Base-by-base conservation (phyloP, 1,140 invertebrate species). In the Nylanderia fulva region DNA sequence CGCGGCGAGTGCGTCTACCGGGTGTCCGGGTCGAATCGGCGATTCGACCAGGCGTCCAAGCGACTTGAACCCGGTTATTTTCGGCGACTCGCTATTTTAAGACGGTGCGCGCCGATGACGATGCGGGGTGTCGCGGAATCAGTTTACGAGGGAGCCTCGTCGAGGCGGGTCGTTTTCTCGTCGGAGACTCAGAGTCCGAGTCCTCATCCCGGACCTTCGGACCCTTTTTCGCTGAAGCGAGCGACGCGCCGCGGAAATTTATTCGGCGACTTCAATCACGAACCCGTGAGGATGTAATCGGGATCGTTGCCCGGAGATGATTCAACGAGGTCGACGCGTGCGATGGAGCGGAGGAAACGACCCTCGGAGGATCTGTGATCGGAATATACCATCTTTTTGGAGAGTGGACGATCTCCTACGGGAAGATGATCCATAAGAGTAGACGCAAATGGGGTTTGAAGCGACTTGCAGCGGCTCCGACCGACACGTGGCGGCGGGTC, bases 81-180 rank as follows among this genome's bases (percentile, higher is more conserved):
- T 92, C 91, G 86, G 91, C 29, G 76, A 29, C 56, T 68, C 83
- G 90, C 91, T 93, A 93, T 93, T 93, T 92, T 90, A 85, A 86
- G 89, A 92, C 86, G 88, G 90, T 89, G 63, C 45, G 87, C 91
- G 88, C 88, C 92, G 92, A 33, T 18, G 45, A 48, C 89, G 45
- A 85, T 82, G 90, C 85, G 89, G 64, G 90, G 58, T 87, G 82
- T 84, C 86, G 86, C 83, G 86, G 21, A 92, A 88, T 87, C 90
- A 92, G 92, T 92, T 83, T 84, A 89, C 91, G 85, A 79, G 90
- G 85, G 74, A 93, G 64, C 82, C 87, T 88, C 88, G 89, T 24
- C 87, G 77, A 87, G 72, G 52, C 52, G 60, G 85, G 87, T 92
- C 87, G 89, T 74, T 79, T 79, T 86, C 74, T 45, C 21, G 52